Base-by-base conservation (phyloP, 53 echinoderm and acorn worm species). In the Mesocentrotus franciscanus region DNA sequence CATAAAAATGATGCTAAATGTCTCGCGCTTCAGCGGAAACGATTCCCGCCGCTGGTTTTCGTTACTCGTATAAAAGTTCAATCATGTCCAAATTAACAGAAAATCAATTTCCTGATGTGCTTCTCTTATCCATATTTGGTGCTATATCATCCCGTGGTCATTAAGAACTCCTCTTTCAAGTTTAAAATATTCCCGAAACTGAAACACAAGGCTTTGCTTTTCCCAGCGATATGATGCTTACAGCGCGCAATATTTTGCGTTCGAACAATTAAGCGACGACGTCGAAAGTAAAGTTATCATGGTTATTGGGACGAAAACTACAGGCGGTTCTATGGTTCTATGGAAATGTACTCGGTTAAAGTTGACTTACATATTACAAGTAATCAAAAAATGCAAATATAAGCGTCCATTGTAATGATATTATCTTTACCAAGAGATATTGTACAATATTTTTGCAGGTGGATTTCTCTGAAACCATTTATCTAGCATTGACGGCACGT, bases 101-200 rank as follows among this genome's bases (percentile, higher is more conserved):
- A 81, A 42, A 81, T 81, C 36, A 81, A 81, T 81, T 81, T 81
- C 42, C 81, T 81, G 81, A 42, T 81, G 6, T 81, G 29, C 36
- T 39, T 81, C 8, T 81, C 5, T 20, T 81, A 36, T 42, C 42
- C 81, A 81, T 81, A 81, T 81, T 39, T 36, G 42, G 81, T 81
- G 22, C 42, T 42, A 6, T 42, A 42, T 36, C 42, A 42, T 39
- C 14, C 42, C 42, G 9, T 42, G 20, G 20, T 42, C 81, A 42
- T 81, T 33, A 76, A 33, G 42, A 42, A 39, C 81, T 81, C 22
- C 33, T 78, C 78, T 78, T 34, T 39, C 36, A 81, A 81, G 42
- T 79, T 81, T 39, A 81, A 87, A 29, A n/a, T 56, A 87, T 87
- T 87, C 18, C 87, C 87, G 87, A 87, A 87, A 87, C 87, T 87